Conservation (phyloP, 1,140 invertebrate genomes). For the Drosophila simulans region DNA sequence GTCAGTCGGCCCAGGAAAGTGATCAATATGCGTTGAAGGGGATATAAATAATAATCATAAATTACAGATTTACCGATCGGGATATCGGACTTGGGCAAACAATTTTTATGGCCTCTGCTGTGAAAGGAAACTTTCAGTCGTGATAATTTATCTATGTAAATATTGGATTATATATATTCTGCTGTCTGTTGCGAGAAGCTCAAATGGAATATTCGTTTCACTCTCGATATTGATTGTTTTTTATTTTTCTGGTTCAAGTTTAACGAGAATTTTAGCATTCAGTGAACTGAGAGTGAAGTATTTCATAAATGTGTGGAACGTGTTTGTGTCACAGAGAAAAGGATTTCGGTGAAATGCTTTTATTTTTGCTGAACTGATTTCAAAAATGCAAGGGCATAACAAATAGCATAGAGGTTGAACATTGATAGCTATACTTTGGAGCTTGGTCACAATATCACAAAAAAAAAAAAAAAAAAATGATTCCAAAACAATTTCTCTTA, state of each 20-base stretch:
- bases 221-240: neutral
- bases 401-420: too few relatives aligned
- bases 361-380: neutral
- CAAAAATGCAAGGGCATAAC: neutral
- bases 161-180: neutral
- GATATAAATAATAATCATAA: constrained; percentile 32
- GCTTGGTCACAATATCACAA: too few relatives aligned
- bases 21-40: constrained; percentile 34
- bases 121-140: neutral
- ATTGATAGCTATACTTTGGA: too few relatives aligned
- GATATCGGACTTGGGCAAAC: constrained; percentile 2
- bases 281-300: constrained; percentile 1
- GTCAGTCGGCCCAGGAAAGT: constrained; percentile 31
- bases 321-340: neutral
- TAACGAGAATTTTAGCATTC: neutral
- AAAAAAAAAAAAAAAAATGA: neutral
- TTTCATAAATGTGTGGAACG: neutral
- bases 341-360: neutral
- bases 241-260: constrained; percentile 3
- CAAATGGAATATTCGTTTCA: neutral
- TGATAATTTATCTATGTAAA: constrained; percentile 29
- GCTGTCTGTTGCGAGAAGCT: neutral
- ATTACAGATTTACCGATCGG: constrained; percentile 30
- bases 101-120: constrained; percentile 10
- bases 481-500: neutral